Base-by-base conservation (phyloP, 1,140 invertebrate genomes). In the Leguminivora glycinivorella region DNA sequence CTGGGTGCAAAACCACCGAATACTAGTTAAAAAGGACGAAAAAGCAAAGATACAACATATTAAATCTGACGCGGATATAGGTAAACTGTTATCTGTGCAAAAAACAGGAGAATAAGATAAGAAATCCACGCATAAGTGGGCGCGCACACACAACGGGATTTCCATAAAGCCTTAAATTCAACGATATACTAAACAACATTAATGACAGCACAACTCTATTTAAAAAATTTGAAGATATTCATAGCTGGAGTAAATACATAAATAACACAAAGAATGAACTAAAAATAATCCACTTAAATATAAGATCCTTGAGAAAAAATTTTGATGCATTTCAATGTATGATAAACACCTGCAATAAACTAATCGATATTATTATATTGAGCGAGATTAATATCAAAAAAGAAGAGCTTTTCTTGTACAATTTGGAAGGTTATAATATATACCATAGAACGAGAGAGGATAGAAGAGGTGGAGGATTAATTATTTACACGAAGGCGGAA, bases 381-480 rank as follows among this genome's bases (percentile, higher is more conserved):
- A 76, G 71, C 5, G 76, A 80, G 67, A 73, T 80, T 25, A 80
- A 78, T 63, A 75, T 80, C 14, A 80, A 71, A 67, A 69, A 70
- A 4, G 72, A 75, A 7, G 74, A 81, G 40, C n/a, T 75, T 6
- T 26, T 31, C 6, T 67, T 73, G 17, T 78, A 75, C 47, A 31
- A 70, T 22, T 60, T 81, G 66, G 7, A 43, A n/a, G 72, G 72
- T 38, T 81, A 74, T 68, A 70, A 77, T 43, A 72, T 26, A 34
- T 71, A 56, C 66, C 52, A 26, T 68, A 1, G 66, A 17, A 73
- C 76, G 29, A 69, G 76, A 73, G 68, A 76, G 72, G 70, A 9
- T 5, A 47, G n/a, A n/a, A 72, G 70, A 76, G 76, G 79, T 22
- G 79, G 76, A 58, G 76, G 76, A 47, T 70, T 81, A 56, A 29